Percentiles rank a stretch among this genome's conserved stretches.
Evolutionary conservation across 2,113 vertebrate genomes (phyloP).

Genomic region (Siniperca knerii): DNA sequence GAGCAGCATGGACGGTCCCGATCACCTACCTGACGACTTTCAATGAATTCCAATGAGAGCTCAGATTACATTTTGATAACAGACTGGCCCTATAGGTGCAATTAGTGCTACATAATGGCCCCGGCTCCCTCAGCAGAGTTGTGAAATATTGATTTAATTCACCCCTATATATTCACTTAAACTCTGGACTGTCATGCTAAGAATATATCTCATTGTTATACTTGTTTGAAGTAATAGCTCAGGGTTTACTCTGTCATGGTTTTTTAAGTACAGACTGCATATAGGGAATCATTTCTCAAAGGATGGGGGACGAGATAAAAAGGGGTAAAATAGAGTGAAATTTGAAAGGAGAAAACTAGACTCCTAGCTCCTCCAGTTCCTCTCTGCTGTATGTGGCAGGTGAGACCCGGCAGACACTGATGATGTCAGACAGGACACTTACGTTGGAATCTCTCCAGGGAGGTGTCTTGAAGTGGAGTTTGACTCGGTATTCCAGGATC

Average conservation of each 20-base stretch:
- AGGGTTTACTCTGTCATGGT: slow-evolving; percentile 54
- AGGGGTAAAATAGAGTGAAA: slow-evolving; percentile 26
- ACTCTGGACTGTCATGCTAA: slow-evolving; percentile 67
- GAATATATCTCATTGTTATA: slow-evolving; percentile 63
- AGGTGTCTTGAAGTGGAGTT: slow-evolving; percentile 60
- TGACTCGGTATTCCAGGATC: slow-evolving; percentile 51
- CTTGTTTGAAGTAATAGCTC: slow-evolving; percentile 40
- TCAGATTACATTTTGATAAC: slow-evolving; percentile 68
- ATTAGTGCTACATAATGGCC: slow-evolving; percentile 79
- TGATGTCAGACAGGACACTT: slow-evolving; percentile 74
- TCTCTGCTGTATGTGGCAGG: slow-evolving; percentile 45
- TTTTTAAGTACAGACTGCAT: slow-evolving; percentile 39
- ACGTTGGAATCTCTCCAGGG: slow-evolving; percentile 49
- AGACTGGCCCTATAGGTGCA: slow-evolving; percentile 78
- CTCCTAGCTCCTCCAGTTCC: slow-evolving; percentile 18
- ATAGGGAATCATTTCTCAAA: slow-evolving; percentile 29
- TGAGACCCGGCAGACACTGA: slow-evolving; percentile 69
- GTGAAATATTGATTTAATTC: slow-evolving; percentile 81
- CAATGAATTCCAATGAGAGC: slow-evolving; percentile 76
- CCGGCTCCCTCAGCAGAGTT: slow-evolving; percentile 58
- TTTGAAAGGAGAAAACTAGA: slow-evolving; percentile 23
- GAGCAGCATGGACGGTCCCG: slow-evolving; percentile 30
- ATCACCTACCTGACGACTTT: slow-evolving; percentile 65
- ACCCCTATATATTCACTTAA: slow-evolving; percentile 74
- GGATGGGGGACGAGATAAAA: slow-evolving; percentile 34